These are phyloP conservation scores for Eulithis prunata DNA, from an alignment of 2,888 invertebrate genomes.

Conservation along the genomic window DNA sequence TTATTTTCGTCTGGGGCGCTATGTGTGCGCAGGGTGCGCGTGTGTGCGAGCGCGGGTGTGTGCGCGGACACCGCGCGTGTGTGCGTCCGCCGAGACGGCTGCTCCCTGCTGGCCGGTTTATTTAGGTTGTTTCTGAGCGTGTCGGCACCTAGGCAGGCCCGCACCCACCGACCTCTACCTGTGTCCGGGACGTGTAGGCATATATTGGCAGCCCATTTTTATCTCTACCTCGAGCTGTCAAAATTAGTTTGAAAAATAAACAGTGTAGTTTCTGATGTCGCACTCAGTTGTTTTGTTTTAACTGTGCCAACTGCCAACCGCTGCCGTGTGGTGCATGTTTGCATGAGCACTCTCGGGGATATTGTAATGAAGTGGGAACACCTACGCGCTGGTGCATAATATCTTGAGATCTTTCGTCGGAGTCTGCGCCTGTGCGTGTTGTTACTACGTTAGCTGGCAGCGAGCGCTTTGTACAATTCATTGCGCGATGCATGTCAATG, in stretches of 20 bases:
- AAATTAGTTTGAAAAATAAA: conserved; percentile 19
- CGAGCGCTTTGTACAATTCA: conserved; percentile 53
- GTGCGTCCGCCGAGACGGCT: conserved; percentile 69
- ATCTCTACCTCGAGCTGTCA: conserved; percentile 10
- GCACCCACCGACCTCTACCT: conserved; percentile 49
- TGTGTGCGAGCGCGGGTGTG: conserved; percentile 62
- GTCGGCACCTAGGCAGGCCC: conserved; percentile 52
- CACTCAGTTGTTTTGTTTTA: conserved; percentile 9
- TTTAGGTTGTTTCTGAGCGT: conserved; percentile 77
- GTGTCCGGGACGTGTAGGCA: conserved; percentile 33
- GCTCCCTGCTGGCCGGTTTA: conserved; percentile 78
- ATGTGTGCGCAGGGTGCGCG: conserved; percentile 68
- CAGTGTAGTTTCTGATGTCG: conserved; percentile 10
- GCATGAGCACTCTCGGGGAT: conserved; percentile 20
- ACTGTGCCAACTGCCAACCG: background rate
- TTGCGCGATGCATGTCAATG: conserved; percentile 57
- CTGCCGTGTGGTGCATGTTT: conserved; percentile 13
- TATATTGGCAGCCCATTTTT: conserved; percentile 34
- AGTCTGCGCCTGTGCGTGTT: conserved; percentile 50
- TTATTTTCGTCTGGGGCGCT: conserved; percentile 81
- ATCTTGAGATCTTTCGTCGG: conserved; percentile 33
- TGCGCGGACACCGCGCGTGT: conserved; percentile 54
- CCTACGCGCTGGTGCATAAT: conserved; percentile 33
- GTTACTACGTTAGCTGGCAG: conserved; percentile 51
- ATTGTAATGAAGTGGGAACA: conserved; percentile 34